Evolutionary conservation across 35 echinoderm and acorn worm genomes (phyloP).

Genomic region (Heliocidaris tuberculata): DNA sequence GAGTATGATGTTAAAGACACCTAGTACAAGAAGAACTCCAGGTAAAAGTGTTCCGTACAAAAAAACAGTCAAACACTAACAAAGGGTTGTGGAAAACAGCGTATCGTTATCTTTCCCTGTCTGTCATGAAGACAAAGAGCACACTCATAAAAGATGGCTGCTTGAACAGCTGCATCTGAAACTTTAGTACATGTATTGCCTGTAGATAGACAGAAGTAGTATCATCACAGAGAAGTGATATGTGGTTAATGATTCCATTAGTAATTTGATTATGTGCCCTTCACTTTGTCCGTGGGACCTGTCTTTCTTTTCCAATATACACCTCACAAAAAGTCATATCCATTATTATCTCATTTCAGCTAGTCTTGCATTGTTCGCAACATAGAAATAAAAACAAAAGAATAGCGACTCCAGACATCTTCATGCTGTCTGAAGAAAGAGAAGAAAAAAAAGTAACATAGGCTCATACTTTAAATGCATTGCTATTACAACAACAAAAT

Average conservation of each 20-base stretch:
- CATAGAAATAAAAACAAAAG: constrained; percentile 13
- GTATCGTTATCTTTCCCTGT: neutral
- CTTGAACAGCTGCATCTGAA: constrained; percentile 22
- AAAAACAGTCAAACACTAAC: constrained; percentile 2
- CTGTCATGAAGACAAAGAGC: neutral
- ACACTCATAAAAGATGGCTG: neutral
- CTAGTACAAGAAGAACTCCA: neutral
- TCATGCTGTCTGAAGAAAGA: neutral
- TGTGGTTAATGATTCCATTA: neutral
- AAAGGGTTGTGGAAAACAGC: neutral
- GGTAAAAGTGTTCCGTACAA: neutral
- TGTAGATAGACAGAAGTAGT: constrained; percentile 7
- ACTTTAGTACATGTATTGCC: constrained; percentile 39
- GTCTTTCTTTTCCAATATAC: neutral
- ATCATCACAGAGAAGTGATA: neutral
- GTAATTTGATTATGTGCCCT: neutral
- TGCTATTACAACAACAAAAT: neutral
- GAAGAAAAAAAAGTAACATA: neutral
- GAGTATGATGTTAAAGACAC: neutral
- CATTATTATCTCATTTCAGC: neutral
- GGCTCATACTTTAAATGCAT: neutral
- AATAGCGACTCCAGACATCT: neutral
- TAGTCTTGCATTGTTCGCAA: neutral
- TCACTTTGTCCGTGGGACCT: neutral
- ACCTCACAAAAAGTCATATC: neutral